Percentiles rank a stretch among this genome's conserved stretches.
Conservation (phyloP, 2,113 vertebrate genomes). For the Lagopus muta region DNA sequence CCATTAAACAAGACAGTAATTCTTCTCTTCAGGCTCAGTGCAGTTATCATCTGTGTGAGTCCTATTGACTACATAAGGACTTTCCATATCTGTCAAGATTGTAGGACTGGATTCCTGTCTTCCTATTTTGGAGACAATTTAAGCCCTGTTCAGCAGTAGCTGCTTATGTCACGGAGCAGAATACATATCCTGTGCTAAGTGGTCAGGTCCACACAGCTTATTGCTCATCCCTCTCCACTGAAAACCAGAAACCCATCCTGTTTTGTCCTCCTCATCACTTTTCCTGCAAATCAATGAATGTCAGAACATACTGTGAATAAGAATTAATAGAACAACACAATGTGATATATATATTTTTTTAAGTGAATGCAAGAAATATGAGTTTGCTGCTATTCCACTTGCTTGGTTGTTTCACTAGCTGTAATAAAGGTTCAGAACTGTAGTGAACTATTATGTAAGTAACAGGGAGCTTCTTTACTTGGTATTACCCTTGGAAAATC, state of each 20-base stretch:
- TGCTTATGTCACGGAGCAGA: not conserved
- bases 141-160: not conserved
- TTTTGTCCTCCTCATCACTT: not conserved
- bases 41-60: not conserved
- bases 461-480: not conserved
- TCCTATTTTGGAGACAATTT: not conserved
- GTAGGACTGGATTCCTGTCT: not conserved
- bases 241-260: not conserved
- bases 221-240: not conserved
- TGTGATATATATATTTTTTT: not conserved
- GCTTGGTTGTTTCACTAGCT: not conserved
- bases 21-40: not conserved
- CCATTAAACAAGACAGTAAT: not conserved
- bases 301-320: not conserved
- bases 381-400: not conserved
- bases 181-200: not conserved
- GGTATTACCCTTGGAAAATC: not conserved
- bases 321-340: not conserved
- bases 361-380: not conserved
- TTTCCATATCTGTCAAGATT: not conserved
- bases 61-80: not conserved
- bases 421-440: not conserved
- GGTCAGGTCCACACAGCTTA: not conserved
- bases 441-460: not conserved
- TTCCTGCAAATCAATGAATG: not conserved